A percentile compares a stretch with the other conserved stretches of the same genome.
Conservation (phyloP, 2,797 vertebrate genomes). For the Tokudaia tokunoshimensis region DNA sequence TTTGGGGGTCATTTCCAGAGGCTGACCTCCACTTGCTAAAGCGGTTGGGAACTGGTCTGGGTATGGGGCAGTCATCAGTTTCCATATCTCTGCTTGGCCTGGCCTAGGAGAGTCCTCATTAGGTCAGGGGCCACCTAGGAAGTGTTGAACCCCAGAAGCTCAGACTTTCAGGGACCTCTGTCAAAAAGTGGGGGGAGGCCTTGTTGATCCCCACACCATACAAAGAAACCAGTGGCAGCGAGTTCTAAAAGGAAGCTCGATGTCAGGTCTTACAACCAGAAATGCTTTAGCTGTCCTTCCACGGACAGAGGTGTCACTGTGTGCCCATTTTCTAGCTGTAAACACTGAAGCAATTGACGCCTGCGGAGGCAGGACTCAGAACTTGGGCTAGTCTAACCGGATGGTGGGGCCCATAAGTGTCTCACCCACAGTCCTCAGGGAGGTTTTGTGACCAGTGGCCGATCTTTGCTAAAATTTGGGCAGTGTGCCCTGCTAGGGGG, state of each 20-base stretch:
- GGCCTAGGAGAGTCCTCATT: neutral
- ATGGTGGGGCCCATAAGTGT: neutral
- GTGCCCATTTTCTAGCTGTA: neutral
- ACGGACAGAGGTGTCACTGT: neutral
- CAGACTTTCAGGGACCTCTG: neutral
- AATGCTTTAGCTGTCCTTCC: fast-evolving
- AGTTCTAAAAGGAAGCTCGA: neutral
- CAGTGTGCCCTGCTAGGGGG: neutral
- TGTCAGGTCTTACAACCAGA: neutral
- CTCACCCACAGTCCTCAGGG: neutral
- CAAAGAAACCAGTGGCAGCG: neutral
- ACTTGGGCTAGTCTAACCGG: fast-evolving
- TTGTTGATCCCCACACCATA: neutral
- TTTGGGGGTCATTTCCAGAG: neutral
- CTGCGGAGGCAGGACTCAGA: neutral
- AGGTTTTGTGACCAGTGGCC: neutral
- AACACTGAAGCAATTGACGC: neutral
- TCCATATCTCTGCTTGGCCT: neutral
- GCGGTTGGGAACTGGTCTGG: neutral
- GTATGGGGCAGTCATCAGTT: neutral
- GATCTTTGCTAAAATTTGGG: neutral
- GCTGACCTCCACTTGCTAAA: neutral
- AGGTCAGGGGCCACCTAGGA: neutral
- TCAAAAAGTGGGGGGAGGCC: neutral
- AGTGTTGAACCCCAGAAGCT: neutral